Base-by-base conservation (phyloP, 1,140 invertebrate genomes). In the Calephelis virginiensis region DNA sequence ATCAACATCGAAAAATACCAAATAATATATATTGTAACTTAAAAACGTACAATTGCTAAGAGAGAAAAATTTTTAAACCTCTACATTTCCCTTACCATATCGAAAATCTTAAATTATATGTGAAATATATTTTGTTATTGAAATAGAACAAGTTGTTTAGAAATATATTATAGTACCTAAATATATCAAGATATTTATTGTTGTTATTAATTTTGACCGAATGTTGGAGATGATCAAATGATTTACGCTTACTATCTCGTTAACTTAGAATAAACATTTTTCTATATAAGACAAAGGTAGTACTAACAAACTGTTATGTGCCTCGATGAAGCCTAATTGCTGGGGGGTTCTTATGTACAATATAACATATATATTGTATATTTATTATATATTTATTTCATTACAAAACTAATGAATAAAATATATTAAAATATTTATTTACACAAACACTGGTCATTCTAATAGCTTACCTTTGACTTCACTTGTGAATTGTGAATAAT, bases 201-300 rank as follows among this genome's bases (percentile, higher is more conserved):
- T 37, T 56, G 50, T 56, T 76, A 63, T 66, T 66, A 53, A 67
- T 66, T 66, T 69, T 68, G 60, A 71, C 67, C 63, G 66, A 68
- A 63, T 17, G 75, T 85, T 77, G 75, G 80, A 67, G 73, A 75
- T 68, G 78, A 77, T 81, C 73, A 77, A 82, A 74, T 78, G 80
- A 78, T 82, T 86, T 90, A 90, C 87, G 85, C 87, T 90, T 90
- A 90, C 81, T 90, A 90, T 84, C 85, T 85, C 77, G 76, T 86
- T 87, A 87, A 83, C 71, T 81, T 86, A 84, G 79, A 80, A 75
- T 83, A 76, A 76, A 82, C 71, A 73, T 75, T 78, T 79, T 79
- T 83, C 81, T 86, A 80, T 74, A 63, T 85, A 85, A 85, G 77
- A 77, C 71, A 78, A 73, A 75, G 81, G 71, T 78, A 78, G 69